These are phyloP conservation scores for Microtus oregoni DNA, from an alignment of 2,113 vertebrate genomes.

Conservation along the genomic window DNA sequence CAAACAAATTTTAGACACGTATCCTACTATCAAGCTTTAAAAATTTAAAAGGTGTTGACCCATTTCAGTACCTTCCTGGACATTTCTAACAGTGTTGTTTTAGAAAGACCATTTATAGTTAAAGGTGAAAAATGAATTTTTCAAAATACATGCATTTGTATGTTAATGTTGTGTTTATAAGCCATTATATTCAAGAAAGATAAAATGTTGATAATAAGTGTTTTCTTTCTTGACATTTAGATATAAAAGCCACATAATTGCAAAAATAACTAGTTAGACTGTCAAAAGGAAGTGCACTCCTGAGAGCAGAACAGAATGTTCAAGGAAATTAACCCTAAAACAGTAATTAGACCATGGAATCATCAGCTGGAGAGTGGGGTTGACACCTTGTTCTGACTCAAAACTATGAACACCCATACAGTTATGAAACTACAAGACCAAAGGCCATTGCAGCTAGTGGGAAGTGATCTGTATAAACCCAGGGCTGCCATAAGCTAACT, in stretches of 20 bases:
- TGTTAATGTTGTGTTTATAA: slow-evolving; percentile 66
- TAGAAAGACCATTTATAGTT: slow-evolving; percentile 16
- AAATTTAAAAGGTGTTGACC: slow-evolving; percentile 6
- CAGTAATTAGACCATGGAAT: slow-evolving; percentile 72
- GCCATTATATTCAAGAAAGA: slow-evolving; percentile 60
- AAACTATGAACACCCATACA: slow-evolving; percentile 12
- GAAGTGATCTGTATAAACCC: not conserved
- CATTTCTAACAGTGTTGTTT: slow-evolving; percentile 39
- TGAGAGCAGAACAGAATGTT: slow-evolving; percentile 72
- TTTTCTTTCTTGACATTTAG: slow-evolving; percentile 75
- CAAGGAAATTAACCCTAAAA: slow-evolving; percentile 70
- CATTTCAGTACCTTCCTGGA: not conserved
- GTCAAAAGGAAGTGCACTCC: slow-evolving; percentile 63
- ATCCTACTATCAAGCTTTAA: not conserved
- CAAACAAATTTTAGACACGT: not conserved
- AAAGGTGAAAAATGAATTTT: slow-evolving; percentile 50
- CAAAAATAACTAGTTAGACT: slow-evolving; percentile 78
- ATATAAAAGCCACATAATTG: slow-evolving; percentile 77
- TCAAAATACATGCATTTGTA: slow-evolving; percentile 40
- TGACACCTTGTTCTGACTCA: slow-evolving; percentile 60
- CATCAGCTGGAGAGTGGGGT: slow-evolving; percentile 49
- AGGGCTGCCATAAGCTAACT: slow-evolving; percentile 19
- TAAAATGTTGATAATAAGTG: slow-evolving; percentile 77
- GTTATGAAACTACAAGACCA: slow-evolving; percentile 46
- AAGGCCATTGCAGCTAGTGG: not conserved